A percentile compares a stretch with the other conserved stretches of the same genome.
These are phyloP conservation scores for Mamestra brassicae DNA, from an alignment of 2,888 invertebrate genomes.

Conservation along the genomic window DNA sequence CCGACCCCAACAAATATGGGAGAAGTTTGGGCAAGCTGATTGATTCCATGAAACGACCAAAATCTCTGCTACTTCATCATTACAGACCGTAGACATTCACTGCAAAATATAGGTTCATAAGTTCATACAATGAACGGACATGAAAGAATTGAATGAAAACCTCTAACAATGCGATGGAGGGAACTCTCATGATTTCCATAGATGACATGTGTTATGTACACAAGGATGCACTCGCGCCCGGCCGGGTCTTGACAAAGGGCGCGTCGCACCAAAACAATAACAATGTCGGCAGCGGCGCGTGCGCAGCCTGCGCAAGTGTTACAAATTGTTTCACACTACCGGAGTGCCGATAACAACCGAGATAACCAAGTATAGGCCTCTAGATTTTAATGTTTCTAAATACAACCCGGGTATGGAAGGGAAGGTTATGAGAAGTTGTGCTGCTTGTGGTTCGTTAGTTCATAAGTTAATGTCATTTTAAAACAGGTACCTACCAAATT, in stretches of 20 bases:
- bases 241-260: conserved; percentile 78
- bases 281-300: conserved; percentile 80
- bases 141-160: conserved; percentile 44
- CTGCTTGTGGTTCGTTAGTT: not conserved
- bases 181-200: conserved; percentile 76
- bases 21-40: no score
- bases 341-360: conserved; percentile 39
- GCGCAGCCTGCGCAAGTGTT: conserved; percentile 81
- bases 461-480: not conserved
- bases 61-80: not conserved
- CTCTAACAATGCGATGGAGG: conserved; percentile 58
- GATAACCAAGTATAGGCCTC: conserved; percentile 17
- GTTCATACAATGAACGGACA: conserved; percentile 53
- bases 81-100: no score
- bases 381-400: conserved; percentile 17
- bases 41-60: not conserved
- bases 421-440: not conserved
- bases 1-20: no score
- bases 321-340: conserved; percentile 76
- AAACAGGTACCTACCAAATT: not conserved
- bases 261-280: conserved; percentile 85
- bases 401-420: not conserved
- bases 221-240: conserved; percentile 74
- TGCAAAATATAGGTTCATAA: conserved; percentile 1
- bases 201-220: conserved; percentile 69